phyloP scores from a whole-genome alignment of 2,888 invertebrate genomes.

The Suillia variegata region DNA sequence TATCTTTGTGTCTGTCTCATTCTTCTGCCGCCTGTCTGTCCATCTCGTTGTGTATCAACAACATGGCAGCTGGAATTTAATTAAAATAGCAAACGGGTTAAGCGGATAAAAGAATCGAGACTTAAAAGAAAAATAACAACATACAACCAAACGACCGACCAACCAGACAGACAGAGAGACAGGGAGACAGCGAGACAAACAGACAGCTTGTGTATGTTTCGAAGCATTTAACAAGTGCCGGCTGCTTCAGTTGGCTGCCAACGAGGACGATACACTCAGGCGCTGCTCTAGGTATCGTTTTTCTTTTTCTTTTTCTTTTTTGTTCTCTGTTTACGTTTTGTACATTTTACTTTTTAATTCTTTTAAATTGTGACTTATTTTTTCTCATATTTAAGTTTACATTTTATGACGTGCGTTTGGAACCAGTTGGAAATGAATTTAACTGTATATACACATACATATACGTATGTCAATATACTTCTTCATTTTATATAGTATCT shows the following conservation, averaged over 20 bases:
- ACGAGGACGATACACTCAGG: not conserved
- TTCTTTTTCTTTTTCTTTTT: not conserved
- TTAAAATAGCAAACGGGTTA: not conserved
- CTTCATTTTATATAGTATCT: too few relatives aligned
- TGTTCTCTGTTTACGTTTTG: too few relatives aligned
- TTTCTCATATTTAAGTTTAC: too few relatives aligned
- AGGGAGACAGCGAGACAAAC: constrained; percentile 12
- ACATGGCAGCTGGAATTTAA: constrained; percentile 4
- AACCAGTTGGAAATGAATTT: too few relatives aligned
- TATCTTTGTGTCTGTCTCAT: too few relatives aligned
- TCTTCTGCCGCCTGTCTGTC: not conserved
- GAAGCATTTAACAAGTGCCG: not conserved
- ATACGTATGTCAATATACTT: too few relatives aligned
- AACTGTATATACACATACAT: too few relatives aligned
- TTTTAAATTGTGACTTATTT: too few relatives aligned
- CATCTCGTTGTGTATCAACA: not conserved
- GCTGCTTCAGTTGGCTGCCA: not conserved
- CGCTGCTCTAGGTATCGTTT: not conserved
- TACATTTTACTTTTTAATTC: too few relatives aligned
- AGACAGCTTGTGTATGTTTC: constrained; percentile 5
- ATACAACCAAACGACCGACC: too few relatives aligned
- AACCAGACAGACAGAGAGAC: too few relatives aligned
- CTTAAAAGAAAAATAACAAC: not conserved
- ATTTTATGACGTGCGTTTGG: too few relatives aligned
- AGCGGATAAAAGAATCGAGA: not conserved